These are phyloP conservation scores for Carassius carassius DNA, from an alignment of 2,113 vertebrate species.

Conservation along the genomic window DNA sequence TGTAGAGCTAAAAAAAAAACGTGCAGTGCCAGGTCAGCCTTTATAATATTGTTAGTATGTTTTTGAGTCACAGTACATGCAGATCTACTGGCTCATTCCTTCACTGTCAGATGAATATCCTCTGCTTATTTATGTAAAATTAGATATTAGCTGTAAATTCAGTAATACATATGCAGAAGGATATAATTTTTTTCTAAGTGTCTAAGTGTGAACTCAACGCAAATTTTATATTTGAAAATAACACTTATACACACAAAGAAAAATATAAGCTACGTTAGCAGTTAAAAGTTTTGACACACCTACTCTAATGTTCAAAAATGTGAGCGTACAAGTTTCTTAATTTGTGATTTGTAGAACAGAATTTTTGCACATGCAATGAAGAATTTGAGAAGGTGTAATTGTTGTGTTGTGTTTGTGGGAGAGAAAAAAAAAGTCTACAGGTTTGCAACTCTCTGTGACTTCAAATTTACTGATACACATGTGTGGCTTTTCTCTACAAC, in stretches of 20 bases:
- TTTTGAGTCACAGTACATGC: not conserved
- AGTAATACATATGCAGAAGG: slow-evolving; percentile 9
- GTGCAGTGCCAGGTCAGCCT: slow-evolving; percentile 21
- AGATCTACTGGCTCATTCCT: slow-evolving; percentile 19
- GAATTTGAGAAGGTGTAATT: too few relatives aligned
- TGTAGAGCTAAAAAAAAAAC: slow-evolving; percentile 41
- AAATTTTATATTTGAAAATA: slow-evolving; percentile 7
- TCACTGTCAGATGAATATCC: slow-evolving; percentile 16
- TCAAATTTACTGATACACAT: too few relatives aligned
- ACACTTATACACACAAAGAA: not conserved
- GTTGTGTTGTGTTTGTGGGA: too few relatives aligned
- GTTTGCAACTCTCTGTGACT: too few relatives aligned
- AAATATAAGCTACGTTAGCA: not conserved
- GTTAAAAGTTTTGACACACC: not conserved
- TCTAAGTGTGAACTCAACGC: not conserved
- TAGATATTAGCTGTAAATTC: slow-evolving; percentile 27
- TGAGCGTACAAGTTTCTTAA: too few relatives aligned
- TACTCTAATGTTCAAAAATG: not conserved
- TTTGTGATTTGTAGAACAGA: too few relatives aligned
- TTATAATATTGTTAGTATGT: slow-evolving; percentile 17
- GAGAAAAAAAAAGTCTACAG: too few relatives aligned
- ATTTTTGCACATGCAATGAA: too few relatives aligned
- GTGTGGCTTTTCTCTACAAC: too few relatives aligned
- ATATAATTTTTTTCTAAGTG: not conserved
- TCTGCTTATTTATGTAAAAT: slow-evolving; percentile 30